These are phyloP conservation scores for Orchesella cincta DNA, from an alignment of 1,140 invertebrate genomes.

Conservation along the genomic window DNA sequence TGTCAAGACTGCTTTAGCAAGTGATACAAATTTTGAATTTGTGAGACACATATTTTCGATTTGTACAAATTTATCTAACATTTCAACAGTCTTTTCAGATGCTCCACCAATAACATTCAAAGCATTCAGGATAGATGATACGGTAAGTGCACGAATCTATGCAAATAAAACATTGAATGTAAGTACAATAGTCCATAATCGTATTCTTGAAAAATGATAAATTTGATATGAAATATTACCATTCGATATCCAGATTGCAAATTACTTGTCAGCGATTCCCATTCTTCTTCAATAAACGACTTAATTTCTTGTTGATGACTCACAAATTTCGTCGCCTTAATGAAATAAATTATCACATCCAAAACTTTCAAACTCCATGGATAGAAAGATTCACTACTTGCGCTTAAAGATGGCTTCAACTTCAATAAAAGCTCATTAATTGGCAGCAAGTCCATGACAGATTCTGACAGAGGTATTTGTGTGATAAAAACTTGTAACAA, in stretches of 20 bases:
- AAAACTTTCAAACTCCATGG: constrained; percentile 19
- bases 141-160: constrained; percentile 9
- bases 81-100: constrained; percentile 21
- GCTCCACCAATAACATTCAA: background rate
- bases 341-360: background rate
- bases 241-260: background rate
- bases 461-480: background rate
- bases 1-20: constrained; percentile 26
- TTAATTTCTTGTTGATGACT: background rate
- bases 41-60: constrained; percentile 28
- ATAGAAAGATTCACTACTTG: background rate
- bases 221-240: constrained; percentile 1
- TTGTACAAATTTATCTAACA: constrained; percentile 33
- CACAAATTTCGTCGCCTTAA: background rate
- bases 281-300: background rate
- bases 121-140: background rate
- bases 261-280: background rate
- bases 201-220: too few relatives aligned
- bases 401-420: background rate
- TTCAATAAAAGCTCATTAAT: too few relatives aligned
- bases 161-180: background rate
- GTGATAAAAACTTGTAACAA: background rate
- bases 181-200: too few relatives aligned
- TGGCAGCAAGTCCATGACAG: background rate
- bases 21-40: constrained; percentile 31